Percentiles rank a stretch among this genome's conserved stretches.
Evolutionary conservation across 2,797 vertebrate genomes (phyloP).

Genomic region (Falco concolor): DNA sequence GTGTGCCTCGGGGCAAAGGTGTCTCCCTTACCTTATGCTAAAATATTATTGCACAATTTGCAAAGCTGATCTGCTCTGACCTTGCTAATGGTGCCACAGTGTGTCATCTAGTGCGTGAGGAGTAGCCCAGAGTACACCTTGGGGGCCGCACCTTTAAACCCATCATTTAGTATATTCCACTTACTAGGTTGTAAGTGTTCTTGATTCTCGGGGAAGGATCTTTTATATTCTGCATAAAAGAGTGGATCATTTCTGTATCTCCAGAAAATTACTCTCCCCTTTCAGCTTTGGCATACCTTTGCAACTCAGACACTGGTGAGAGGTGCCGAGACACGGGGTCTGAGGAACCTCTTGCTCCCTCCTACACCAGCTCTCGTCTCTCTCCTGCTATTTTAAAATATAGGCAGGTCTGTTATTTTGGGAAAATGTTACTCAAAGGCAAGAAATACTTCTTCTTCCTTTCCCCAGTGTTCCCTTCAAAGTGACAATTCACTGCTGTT

Average conservation of each 20-base stretch:
- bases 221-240: not conserved
- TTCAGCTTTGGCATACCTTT: not conserved
- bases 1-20: not conserved
- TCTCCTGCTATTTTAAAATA: not conserved
- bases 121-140: not conserved
- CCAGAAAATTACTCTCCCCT: not conserved
- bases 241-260: not conserved
- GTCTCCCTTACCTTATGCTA: not conserved
- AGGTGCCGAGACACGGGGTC: not conserved
- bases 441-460: not conserved
- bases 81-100: rapidly evolving
- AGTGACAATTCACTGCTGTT: not conserved
- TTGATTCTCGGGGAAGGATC: not conserved
- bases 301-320: not conserved
- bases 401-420: not conserved
- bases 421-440: not conserved
- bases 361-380: not conserved
- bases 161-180: not conserved
- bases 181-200: not conserved
- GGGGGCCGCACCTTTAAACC: not conserved
- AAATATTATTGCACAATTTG: not conserved
- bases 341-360: not conserved
- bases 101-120: not conserved
- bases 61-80: not conserved
- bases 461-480: not conserved